Conservation (phyloP, 2,888 invertebrate genomes). For the Leptinotarsa haldemani region DNA sequence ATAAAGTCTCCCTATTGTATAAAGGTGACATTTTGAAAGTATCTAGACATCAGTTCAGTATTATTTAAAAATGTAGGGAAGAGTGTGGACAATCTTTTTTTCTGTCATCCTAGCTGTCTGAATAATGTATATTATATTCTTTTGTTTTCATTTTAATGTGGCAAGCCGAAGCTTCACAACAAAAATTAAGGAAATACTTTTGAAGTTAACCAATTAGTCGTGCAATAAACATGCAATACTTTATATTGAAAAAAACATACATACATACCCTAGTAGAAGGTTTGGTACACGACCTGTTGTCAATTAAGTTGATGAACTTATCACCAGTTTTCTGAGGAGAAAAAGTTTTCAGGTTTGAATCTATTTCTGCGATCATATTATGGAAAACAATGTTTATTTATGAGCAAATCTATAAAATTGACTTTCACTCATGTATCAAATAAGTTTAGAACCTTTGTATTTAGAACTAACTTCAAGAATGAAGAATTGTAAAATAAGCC, state of each 20-base stretch:
- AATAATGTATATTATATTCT: no score
- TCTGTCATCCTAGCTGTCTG: no score
- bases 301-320: constrained; percentile 64
- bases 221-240: neutral
- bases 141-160: no score
- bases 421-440: neutral
- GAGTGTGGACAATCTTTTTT: no score
- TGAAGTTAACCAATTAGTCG: neutral
- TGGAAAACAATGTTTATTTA: neutral
- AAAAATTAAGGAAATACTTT: neutral
- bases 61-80: no score
- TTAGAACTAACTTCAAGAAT: neutral
- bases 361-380: constrained; percentile 45
- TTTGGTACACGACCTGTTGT: constrained; percentile 77
- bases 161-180: neutral
- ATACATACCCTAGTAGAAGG: constrained; percentile 73
- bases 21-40: no score
- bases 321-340: constrained; percentile 53
- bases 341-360: constrained; percentile 32
- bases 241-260: neutral
- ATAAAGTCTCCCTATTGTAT: no score
- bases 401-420: neutral
- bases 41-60: no score
- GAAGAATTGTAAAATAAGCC: neutral
- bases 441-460: no score